Evolutionary conservation across 2,888 invertebrate species (phyloP), one percentile per base, ranked within the genome.

Genomic region (Volucella zonaria): DNA sequence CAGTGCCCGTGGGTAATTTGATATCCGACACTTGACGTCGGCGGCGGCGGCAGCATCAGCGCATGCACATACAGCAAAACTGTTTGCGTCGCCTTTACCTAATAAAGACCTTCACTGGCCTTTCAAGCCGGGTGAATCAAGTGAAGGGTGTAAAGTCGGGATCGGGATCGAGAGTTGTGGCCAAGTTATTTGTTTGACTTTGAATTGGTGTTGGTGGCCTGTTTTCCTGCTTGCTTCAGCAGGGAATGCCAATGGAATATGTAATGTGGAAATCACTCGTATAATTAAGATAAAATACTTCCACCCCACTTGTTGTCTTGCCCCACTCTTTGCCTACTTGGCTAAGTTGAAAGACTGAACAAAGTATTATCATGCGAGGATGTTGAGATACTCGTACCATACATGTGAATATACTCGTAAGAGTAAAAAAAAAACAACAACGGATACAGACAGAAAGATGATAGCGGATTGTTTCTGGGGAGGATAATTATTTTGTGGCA

Each of bases 1-100:
- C 85, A 81, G 85, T 81, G 81, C 85, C 80, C 64, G 81, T 76
- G 71, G 85, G 85, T 85, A 85, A 85, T 85, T 85, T 81, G 85
- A 85, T 85, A 85, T 81, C 81, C 59, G 81, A 85, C 85, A 85
- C 81, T 85, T 85, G 85, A 81, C 85, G 81, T 75, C 85, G 70
- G 70, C 64, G 54, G 52, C 62, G 71, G 66, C 75, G 58, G 31
- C 31, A 31, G 31, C 31, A 31, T 31, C 31, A 31, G 31, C 31
- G 31, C 6, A 31, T 31, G 31, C 6, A 31, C 81, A 85, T 85
- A 78, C 66, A 82, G 64, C 73, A 76, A 76, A 59, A 59, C 79
- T 79, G 79, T 64, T 66, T 45, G 71, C 61, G 71, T 73, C 70
- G 68, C 52, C 67, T 70, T 66, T 75, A 42, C 85, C 81, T 81